Evolutionary conservation across 2,797 vertebrate species (phyloP), one percentile per base, ranked within the genome.

Genomic region (Pangasius djambal): DNA sequence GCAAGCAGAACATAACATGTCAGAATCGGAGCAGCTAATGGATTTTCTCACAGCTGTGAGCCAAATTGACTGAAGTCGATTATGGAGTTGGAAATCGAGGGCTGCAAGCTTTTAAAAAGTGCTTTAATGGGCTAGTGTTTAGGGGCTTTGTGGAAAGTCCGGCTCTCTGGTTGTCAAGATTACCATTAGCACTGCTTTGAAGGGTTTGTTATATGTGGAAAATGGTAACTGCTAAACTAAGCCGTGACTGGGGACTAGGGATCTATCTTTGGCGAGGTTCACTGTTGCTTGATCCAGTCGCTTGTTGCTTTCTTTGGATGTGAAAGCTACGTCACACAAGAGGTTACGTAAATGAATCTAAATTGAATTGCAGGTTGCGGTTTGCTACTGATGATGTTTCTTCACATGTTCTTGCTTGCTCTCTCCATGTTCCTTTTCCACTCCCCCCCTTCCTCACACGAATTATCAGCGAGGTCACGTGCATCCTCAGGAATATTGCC

Each of bases 11-110:
- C 61, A 40, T 78, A 87, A 88, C 57, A 34, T 85, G 88, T 89
- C 86, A 87, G 44, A 83, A 79, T 78, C 25, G 52, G 44, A 69
- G 86, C 44, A 61, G 28, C 37, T 91, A 91, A 91, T 85, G 86
- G 88, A 79, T 74, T 84, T 22, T 81, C 86, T 88, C 65, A 87
- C 65, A 70, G 90, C 65, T 50, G 83, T 87, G 85, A 81, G 87
- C 40, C 69, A 87, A 50, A 91, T 88, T 70, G 78, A 31, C n/a
- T 52, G 50, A 85, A 88, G 78, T 77, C 63, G 81, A 85, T 86
- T 50, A 83, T 44, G 70, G 25, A 63, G 85, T 87, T 79, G 28
- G 40, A 13, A 88, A 70, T 61, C 9, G 34, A 75, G 31, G 67
- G 37, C 52, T 31, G 22, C 63, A 28, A 87, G 55, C 31, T 55